These are phyloP conservation scores for Callionymus lyra DNA, from an alignment of 2,113 vertebrate species.

Conservation along the genomic window DNA sequence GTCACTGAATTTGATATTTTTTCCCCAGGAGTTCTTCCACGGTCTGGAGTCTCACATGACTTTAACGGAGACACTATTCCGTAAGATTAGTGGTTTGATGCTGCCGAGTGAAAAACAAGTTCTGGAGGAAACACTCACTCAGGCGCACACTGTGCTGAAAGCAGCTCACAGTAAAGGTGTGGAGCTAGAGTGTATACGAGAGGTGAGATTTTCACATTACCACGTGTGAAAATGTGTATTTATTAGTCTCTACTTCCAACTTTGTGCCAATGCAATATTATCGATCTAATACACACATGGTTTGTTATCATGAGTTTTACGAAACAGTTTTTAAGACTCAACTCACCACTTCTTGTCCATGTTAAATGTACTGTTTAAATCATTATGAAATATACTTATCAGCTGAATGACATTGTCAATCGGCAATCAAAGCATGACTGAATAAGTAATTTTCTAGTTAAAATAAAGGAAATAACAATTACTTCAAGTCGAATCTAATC, in stretches of 20 bases:
- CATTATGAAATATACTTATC: too few relatives aligned
- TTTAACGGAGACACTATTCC: conserved; percentile 84
- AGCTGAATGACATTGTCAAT: too few relatives aligned
- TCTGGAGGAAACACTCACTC: conserved; percentile 70
- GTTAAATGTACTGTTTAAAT: too few relatives aligned
- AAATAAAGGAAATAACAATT: too few relatives aligned
- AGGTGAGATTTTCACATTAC: conserved; percentile 66
- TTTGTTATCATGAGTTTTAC: too few relatives aligned
- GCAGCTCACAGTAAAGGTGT: conserved; percentile 85
- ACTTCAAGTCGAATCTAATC: too few relatives aligned
- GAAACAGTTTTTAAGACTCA: too few relatives aligned
- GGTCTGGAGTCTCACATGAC: conserved; percentile 90
- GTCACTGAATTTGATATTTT: conserved; percentile 6
- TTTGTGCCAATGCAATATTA: neutral
- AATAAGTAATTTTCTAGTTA: too few relatives aligned
- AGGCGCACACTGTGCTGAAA: conserved; percentile 77
- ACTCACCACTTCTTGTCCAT: too few relatives aligned
- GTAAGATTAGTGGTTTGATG: conserved; percentile 74
- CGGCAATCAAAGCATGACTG: too few relatives aligned
- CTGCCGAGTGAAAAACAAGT: conserved; percentile 65
- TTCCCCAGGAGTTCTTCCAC: conserved; percentile 90
- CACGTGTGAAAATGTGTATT: neutral
- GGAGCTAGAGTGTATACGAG: conserved; percentile 83
- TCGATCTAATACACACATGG: neutral
- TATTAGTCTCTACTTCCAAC: too few relatives aligned